A percentile compares a stretch with the other conserved stretches of the same genome.
phyloP scores from a whole-genome alignment of 1,140 invertebrate species.

The Samia ricini region DNA sequence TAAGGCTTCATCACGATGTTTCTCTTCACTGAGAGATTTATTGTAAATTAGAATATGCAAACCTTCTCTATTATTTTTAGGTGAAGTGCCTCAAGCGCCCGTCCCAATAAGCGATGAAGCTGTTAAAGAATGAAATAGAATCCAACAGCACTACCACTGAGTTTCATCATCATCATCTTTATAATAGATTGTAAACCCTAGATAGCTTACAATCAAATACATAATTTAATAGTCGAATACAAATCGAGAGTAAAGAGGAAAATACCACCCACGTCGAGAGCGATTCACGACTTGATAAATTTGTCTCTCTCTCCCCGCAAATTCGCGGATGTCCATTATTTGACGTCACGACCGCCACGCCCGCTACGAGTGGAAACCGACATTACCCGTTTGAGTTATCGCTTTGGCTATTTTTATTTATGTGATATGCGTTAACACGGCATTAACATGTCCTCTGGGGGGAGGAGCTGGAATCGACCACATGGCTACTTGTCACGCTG shows the following conservation, averaged over 20 bases:
- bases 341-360: constrained; percentile 22
- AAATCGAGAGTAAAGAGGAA: background rate
- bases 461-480: too few species aligned
- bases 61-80: too few species aligned
- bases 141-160: too few species aligned
- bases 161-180: background rate
- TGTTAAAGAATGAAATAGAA: too few species aligned
- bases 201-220: background rate
- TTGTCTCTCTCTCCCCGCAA: constrained; percentile 14
- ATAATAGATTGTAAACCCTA: background rate
- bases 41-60: too few species aligned
- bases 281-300: constrained; percentile 27
- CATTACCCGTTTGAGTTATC: constrained; percentile 19
- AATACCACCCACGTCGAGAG: constrained; percentile 19
- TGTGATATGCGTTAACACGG: background rate
- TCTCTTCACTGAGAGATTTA: too few species aligned
- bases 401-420: constrained; percentile 22
- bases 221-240: constrained; percentile 11
- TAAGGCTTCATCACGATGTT: too few species aligned
- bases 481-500: too few species aligned
- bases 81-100: too few species aligned
- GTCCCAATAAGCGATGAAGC: too few species aligned
- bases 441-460: too few species aligned
- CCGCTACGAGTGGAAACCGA: constrained; percentile 15
- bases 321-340: constrained; percentile 24